Percentiles rank a stretch among this genome's conserved stretches.
These are phyloP conservation scores for Bradysia coprophila DNA, from an alignment of 1,140 invertebrate species.

Conservation along the genomic window DNA sequence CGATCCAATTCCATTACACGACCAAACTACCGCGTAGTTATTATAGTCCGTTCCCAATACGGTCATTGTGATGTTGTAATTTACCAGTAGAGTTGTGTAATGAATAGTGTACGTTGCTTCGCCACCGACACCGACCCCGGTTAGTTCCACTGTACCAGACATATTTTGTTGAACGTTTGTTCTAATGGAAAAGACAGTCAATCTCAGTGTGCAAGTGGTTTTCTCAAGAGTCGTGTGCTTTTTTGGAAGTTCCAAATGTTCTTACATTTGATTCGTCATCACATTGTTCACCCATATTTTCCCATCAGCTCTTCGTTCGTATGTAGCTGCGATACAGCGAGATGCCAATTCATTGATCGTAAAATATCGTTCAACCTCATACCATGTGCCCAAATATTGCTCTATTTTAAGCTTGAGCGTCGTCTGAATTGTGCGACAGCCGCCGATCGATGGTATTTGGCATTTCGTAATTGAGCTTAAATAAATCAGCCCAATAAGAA, in stretches of 20 bases:
- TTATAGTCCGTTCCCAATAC: conserved; percentile 59
- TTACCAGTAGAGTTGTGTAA: conserved; percentile 43
- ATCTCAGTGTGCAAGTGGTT: too few relatives aligned
- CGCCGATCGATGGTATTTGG: too few relatives aligned
- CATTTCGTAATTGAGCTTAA: too few relatives aligned
- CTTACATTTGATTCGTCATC: conserved; percentile 54
- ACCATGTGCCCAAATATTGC: conserved; percentile 59
- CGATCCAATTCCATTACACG: conserved; percentile 46
- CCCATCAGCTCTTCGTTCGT: conserved; percentile 47
- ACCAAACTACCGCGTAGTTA: conserved; percentile 51
- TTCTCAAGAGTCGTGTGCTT: too few relatives aligned
- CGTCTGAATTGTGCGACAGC: too few relatives aligned
- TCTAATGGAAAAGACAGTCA: conserved; percentile 24
- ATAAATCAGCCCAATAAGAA: too few relatives aligned
- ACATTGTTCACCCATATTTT: conserved; percentile 49
- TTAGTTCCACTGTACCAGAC: conserved; percentile 42
- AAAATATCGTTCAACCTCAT: conserved; percentile 60
- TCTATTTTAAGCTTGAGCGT: too few relatives aligned
- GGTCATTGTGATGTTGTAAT: conserved; percentile 45
- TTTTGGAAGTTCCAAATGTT: conserved; percentile 12
- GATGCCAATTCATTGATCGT: conserved; percentile 51
- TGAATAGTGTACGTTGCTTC: conserved; percentile 50
- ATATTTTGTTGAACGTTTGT: conserved; percentile 51
- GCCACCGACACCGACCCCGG: conserved; percentile 39
- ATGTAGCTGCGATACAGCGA: conserved; percentile 57